Conservation (phyloP, 2,113 vertebrate species). For the Diphyllodes magnificus region DNA sequence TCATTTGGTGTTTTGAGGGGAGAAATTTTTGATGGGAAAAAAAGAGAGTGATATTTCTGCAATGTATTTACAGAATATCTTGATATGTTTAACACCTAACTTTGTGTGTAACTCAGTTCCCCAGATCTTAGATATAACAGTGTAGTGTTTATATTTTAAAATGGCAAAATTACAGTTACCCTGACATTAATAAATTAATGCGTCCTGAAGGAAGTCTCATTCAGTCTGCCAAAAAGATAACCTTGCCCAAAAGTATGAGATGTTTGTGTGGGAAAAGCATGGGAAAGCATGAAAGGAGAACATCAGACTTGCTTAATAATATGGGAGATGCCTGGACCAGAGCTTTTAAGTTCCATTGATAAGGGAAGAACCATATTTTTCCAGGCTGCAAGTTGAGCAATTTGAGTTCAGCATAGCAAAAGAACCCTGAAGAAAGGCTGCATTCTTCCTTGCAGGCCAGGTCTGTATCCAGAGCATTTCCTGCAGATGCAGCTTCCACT, state of each 20-base stretch:
- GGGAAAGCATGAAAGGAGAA: background rate
- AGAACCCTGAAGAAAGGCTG: background rate
- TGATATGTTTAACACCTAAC: slow-evolving; percentile 1
- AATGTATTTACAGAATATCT: background rate
- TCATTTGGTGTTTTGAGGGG: background rate
- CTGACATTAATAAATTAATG: background rate
- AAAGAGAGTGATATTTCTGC: background rate
- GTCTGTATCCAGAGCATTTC: background rate
- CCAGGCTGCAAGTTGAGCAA: background rate
- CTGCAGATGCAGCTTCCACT: background rate
- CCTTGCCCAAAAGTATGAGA: background rate
- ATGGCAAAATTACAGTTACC: background rate
- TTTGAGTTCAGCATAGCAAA: background rate
- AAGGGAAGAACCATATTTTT: background rate
- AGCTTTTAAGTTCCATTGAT: background rate
- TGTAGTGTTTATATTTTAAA: background rate
- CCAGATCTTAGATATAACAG: background rate
- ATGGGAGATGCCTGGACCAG: background rate
- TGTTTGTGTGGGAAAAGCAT: background rate
- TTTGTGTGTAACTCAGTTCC: background rate
- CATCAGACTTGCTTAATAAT: background rate
- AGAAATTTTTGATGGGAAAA: background rate
- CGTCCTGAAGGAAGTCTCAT: background rate
- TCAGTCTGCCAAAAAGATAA: background rate
- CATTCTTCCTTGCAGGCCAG: background rate